Percentiles rank a stretch among this genome's conserved stretches.
phyloP scores from a whole-genome alignment of 2,113 vertebrate species.

The Gobius niger region DNA sequence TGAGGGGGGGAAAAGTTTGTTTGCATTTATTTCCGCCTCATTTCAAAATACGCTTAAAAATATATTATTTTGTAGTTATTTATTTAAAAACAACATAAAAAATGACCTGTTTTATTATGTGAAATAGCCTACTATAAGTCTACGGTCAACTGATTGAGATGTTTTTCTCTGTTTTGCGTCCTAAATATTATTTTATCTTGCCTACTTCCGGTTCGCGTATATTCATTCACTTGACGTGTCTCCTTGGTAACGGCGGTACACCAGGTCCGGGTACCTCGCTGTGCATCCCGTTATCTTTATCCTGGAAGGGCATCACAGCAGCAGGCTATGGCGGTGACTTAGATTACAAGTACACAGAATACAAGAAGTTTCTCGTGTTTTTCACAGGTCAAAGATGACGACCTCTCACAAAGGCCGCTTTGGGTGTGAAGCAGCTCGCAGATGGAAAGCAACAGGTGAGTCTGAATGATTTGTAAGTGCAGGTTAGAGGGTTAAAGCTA shows the following conservation, averaged over 20 bases:
- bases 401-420: constrained; percentile 48
- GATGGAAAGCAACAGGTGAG: constrained; percentile 63
- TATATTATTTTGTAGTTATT: too few relatives aligned
- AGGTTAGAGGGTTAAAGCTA: not conserved
- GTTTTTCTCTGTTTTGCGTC: not conserved
- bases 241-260: constrained; percentile 53
- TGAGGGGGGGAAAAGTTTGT: too few relatives aligned
- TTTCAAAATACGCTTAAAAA: constrained; percentile 1
- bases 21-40: not conserved
- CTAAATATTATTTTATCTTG: constrained; percentile 27
- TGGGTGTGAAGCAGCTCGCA: constrained; percentile 46
- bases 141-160: too few relatives aligned
- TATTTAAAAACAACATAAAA: too few relatives aligned
- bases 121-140: too few relatives aligned
- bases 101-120: too few relatives aligned
- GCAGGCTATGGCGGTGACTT: constrained; percentile 1
- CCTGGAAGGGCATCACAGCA: not conserved
- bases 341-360: not conserved
- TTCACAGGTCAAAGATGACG: constrained; percentile 46
- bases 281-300: constrained; percentile 40
- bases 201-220: constrained; percentile 15
- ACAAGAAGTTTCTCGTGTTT: not conserved
- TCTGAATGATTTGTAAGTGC: not conserved
- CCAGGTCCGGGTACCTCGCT: constrained; percentile 11
- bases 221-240: constrained; percentile 17